Evolutionary conservation across 92 coral and sea anemone genomes (phyloP).

Genomic region (Porites divaricata): DNA sequence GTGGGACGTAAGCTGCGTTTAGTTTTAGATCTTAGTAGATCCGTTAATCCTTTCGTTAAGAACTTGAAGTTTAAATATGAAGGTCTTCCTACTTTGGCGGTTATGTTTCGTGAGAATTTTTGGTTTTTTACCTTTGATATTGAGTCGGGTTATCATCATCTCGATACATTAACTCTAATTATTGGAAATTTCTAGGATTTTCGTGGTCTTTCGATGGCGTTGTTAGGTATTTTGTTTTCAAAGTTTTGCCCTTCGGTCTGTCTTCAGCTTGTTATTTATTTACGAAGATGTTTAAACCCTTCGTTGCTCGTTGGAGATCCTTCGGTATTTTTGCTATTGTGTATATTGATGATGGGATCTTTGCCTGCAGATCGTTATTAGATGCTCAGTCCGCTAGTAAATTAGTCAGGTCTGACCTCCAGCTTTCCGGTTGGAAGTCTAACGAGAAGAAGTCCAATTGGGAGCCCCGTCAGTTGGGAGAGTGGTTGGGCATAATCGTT

Average conservation of each 20-base stretch:
- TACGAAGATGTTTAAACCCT: not conserved
- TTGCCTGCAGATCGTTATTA: not conserved
- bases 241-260: not conserved
- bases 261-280: not conserved
- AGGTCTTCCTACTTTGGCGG: slow-evolving; percentile 55
- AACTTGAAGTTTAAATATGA: slow-evolving; percentile 62
- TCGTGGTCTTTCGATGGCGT: not conserved
- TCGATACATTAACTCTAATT: not conserved
- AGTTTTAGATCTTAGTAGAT: slow-evolving; percentile 64
- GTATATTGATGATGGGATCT: not conserved
- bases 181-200: not conserved
- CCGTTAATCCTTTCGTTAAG: slow-evolving; percentile 53
- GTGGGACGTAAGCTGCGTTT: slow-evolving; percentile 60
- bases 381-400: not conserved
- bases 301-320: not conserved
- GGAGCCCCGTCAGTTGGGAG: not conserved
- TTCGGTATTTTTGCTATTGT: not conserved
- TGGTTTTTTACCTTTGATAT: slow-evolving; percentile 29
- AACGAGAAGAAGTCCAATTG: not conserved
- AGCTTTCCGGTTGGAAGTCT: not conserved
- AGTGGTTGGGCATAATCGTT: not conserved
- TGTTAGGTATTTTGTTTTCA: not conserved
- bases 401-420: slow-evolving; percentile 1
- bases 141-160: not conserved
- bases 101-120: slow-evolving; percentile 52